Percentiles rank a stretch among this genome's conserved stretches.
Conservation (phyloP, 2,797 vertebrate species). For the Pangasius sanitwongsei region DNA sequence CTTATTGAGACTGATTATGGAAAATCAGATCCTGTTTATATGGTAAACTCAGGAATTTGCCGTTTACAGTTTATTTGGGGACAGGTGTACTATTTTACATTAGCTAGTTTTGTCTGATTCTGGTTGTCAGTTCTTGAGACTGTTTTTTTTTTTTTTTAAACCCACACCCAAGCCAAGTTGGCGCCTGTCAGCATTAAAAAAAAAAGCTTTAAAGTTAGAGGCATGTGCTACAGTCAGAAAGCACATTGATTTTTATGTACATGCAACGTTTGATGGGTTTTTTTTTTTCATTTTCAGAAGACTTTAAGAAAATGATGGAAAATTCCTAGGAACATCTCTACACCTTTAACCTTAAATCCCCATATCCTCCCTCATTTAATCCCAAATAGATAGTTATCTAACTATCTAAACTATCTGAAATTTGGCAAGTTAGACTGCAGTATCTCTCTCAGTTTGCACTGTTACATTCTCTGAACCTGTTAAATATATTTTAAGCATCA, state of each 20-base stretch:
- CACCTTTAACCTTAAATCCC: background rate
- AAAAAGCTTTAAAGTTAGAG: background rate
- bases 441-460: background rate
- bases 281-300: background rate
- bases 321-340: background rate
- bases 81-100: background rate
- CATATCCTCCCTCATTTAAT: background rate
- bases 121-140: background rate
- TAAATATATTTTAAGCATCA: background rate
- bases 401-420: background rate
- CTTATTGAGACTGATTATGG: background rate
- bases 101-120: background rate
- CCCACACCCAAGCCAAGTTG: constrained; percentile 4
- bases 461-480: background rate
- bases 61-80: background rate
- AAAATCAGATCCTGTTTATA: background rate
- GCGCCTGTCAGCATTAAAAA: background rate
- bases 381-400: background rate
- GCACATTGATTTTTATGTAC: background rate
- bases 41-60: background rate
- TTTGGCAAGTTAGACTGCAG: background rate
- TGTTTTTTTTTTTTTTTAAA: background rate
- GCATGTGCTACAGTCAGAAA: background rate
- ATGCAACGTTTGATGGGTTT: background rate
- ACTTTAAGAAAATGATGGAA: background rate